These are phyloP conservation scores for Hybos culiciformis DNA, from an alignment of 2,888 invertebrate genomes.

Conservation along the genomic window DNA sequence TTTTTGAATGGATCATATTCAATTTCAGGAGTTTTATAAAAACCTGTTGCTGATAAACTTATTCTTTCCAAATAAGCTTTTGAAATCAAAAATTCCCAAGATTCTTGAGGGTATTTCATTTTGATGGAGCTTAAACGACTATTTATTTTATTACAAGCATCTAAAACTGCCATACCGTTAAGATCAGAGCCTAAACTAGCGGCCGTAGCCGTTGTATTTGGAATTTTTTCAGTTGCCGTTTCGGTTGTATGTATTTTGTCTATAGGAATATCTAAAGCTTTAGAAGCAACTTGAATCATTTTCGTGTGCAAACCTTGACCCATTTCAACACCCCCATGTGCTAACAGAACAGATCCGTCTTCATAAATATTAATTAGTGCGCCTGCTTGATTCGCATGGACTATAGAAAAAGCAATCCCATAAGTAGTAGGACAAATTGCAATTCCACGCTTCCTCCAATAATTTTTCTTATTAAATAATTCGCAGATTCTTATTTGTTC, in stretches of 20 bases:
- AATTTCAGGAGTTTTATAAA: constrained; percentile 56
- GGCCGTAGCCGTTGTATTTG: constrained; percentile 67
- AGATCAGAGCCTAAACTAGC: constrained; percentile 67
- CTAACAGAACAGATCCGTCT: constrained; percentile 65
- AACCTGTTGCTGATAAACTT: constrained; percentile 59
- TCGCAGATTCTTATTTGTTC: constrained; percentile 24
- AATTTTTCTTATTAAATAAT: constrained; percentile 30
- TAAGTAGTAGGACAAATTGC: constrained; percentile 60
- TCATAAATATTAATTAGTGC: constrained; percentile 64
- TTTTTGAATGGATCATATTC: no score
- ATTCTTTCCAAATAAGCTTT: constrained; percentile 55
- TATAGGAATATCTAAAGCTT: constrained; percentile 45
- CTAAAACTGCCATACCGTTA: constrained; percentile 66
- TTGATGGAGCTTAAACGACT: constrained; percentile 53
- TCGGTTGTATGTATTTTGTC: constrained; percentile 56
- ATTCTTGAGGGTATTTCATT: constrained; percentile 48
- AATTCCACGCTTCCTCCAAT: constrained; percentile 67
- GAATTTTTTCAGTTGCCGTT: constrained; percentile 67
- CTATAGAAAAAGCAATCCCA: constrained; percentile 55
- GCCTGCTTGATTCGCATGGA: constrained; percentile 60
- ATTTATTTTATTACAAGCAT: constrained; percentile 55
- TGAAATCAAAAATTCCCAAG: constrained; percentile 67
- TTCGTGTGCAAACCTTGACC: constrained; percentile 84
- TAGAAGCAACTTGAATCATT: constrained; percentile 71
- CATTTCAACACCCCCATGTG: constrained; percentile 80